Percentiles rank a stretch among this genome's conserved stretches.
Evolutionary conservation across 2,113 vertebrate genomes (phyloP).

Genomic region (Origma solitaria): DNA sequence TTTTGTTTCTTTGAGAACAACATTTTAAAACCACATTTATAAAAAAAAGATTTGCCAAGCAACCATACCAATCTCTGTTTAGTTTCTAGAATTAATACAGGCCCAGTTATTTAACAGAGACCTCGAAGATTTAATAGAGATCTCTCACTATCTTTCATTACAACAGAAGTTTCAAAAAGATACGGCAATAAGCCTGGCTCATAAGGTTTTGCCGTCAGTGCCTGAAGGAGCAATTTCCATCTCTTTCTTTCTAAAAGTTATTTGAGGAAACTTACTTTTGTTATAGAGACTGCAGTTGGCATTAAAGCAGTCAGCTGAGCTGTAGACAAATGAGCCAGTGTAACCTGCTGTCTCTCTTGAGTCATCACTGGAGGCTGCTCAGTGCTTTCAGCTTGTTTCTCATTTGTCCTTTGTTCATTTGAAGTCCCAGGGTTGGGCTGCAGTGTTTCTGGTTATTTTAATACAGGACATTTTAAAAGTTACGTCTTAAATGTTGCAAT

Average conservation of each 20-base stretch:
- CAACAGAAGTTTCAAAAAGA: background rate
- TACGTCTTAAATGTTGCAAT: background rate
- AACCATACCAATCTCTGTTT: background rate
- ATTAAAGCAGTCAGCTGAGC: conserved; percentile 23
- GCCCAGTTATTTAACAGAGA: background rate
- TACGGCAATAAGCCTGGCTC: background rate
- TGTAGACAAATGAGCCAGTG: conserved; percentile 20
- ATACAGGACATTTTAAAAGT: background rate
- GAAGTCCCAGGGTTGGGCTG: conserved; percentile 1
- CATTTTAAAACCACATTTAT: background rate
- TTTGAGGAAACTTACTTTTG: conserved; percentile 70
- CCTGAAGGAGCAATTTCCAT: background rate
- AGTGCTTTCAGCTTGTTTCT: conserved; percentile 64
- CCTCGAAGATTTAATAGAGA: background rate
- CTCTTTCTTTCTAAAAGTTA: background rate
- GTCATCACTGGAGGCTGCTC: conserved; percentile 64
- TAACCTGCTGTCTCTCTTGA: conserved; percentile 47
- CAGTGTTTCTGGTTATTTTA: conserved; percentile 31
- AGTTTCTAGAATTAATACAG: background rate
- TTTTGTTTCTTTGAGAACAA: background rate
- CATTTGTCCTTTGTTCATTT: conserved; percentile 49
- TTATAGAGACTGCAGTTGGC: conserved; percentile 53
- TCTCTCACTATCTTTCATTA: background rate
- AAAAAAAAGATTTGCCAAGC: background rate
- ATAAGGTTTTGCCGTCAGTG: background rate